Conservation (phyloP, 2,888 invertebrate genomes). For the Formica aserva region DNA sequence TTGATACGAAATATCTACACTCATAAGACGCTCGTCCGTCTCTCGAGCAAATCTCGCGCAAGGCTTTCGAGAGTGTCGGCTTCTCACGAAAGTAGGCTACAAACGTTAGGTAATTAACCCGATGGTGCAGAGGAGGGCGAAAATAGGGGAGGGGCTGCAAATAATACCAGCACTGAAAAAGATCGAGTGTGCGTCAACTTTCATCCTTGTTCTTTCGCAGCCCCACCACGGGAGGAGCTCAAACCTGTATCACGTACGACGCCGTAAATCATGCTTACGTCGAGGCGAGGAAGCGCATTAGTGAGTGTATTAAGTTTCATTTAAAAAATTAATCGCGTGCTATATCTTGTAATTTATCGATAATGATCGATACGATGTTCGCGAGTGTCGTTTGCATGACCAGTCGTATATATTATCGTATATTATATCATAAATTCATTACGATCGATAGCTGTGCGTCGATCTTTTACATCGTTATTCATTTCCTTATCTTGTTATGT, state of each 20-base stretch:
- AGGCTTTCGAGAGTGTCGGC: constrained; percentile 3
- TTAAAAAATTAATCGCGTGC: constrained; percentile 33
- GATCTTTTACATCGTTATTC: not conserved
- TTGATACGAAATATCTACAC: constrained; percentile 17
- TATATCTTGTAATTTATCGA: constrained; percentile 1
- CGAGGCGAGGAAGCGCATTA: constrained; percentile 94
- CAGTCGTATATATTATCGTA: not conserved
- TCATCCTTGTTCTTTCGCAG: constrained; percentile 83
- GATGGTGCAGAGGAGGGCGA: not conserved
- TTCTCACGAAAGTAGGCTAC: constrained; percentile 69
- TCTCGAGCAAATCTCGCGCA: constrained; percentile 1
- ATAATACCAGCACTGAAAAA: constrained; percentile 50
- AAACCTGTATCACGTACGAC: constrained; percentile 95
- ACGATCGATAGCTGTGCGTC: not conserved
- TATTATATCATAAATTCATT: not conserved
- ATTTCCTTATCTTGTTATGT: constrained; percentile 16
- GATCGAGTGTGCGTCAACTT: constrained; percentile 53
- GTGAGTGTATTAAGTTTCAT: constrained; percentile 88
- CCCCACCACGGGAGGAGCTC: constrained; percentile 86
- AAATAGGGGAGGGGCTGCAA: constrained; percentile 24
- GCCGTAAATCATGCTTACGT: constrained; percentile 95
- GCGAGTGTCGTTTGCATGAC: not conserved
- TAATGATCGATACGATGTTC: constrained; percentile 27
- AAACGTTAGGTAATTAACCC: constrained; percentile 67
- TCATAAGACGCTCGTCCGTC: not conserved